These are phyloP conservation scores for Centruroides sculpturatus DNA, from an alignment of 1,140 invertebrate species.

Conservation along the genomic window DNA sequence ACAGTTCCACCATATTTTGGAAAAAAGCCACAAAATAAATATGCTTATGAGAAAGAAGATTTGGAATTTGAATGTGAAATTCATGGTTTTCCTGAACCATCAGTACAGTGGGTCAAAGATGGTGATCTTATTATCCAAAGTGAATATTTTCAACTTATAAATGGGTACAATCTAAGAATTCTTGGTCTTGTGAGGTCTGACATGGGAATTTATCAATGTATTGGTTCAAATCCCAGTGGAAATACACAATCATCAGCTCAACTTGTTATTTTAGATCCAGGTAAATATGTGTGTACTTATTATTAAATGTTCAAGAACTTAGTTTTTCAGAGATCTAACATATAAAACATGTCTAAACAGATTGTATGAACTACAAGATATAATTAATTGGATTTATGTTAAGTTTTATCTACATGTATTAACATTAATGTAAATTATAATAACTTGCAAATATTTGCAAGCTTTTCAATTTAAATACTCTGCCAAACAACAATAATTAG, in stretches of 20 bases:
- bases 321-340: too few relatives aligned
- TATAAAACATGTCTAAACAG: too few relatives aligned
- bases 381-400: too few relatives aligned
- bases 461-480: too few relatives aligned
- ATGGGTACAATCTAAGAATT: conserved; percentile 65
- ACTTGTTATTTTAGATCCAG: conserved; percentile 55
- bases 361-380: too few relatives aligned
- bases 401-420: too few relatives aligned
- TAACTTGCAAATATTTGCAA: too few relatives aligned
- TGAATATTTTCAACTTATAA: conserved; percentile 66
- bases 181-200: conserved; percentile 74
- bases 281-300: conserved; percentile 31
- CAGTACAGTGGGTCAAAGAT: conserved; percentile 68
- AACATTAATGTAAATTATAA: too few relatives aligned
- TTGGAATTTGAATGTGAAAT: conserved; percentile 66
- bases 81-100: conserved; percentile 73
- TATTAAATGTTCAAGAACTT: too few relatives aligned
- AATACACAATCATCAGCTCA: conserved; percentile 67
- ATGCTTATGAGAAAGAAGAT: conserved; percentile 68
- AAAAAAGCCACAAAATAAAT: conserved; percentile 50
- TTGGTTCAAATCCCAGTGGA: conserved; percentile 69
- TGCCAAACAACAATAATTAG: too few relatives aligned
- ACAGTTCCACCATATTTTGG: conserved; percentile 56
- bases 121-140: conserved; percentile 62
- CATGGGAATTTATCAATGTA: conserved; percentile 88